Conservation (phyloP, 2,888 invertebrate genomes). For the Cheilosia grossa region DNA sequence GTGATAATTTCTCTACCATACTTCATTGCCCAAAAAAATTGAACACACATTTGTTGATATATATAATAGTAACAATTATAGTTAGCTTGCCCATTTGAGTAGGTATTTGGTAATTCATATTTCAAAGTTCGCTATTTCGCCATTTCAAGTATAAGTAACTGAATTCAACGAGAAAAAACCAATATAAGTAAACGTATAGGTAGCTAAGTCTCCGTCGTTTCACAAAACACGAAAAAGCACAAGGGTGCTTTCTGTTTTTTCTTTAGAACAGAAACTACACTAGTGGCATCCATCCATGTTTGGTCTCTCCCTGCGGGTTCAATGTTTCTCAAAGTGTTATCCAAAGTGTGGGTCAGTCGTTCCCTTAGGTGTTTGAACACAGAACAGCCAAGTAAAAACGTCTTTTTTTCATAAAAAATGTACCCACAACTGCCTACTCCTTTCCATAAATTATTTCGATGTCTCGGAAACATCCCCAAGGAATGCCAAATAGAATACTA, state of each 20-base stretch:
- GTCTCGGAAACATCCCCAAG: conserved; percentile 25
- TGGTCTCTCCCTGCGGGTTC: conserved; percentile 19
- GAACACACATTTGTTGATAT: no score
- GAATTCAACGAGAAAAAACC: not conserved
- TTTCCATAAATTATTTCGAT: not conserved
- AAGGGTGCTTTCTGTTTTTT: not conserved
- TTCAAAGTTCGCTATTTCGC: no score
- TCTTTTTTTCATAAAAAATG: not conserved
- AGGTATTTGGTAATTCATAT: no score
- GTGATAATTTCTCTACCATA: no score
- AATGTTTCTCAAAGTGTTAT: conserved; percentile 42
- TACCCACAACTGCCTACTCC: not conserved
- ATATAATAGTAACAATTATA: no score
- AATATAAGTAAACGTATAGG: not conserved
- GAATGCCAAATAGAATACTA: conserved; percentile 3
- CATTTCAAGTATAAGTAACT: no score
- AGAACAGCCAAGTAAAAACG: not conserved
- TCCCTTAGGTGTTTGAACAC: conserved; percentile 3
- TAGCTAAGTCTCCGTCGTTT: no score
- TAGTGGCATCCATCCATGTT: not conserved
- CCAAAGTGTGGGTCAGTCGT: conserved; percentile 50
- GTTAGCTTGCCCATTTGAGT: no score
- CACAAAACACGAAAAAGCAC: conserved; percentile 8
- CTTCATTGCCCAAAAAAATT: no score
- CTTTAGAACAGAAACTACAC: not conserved